A percentile compares a stretch with the other conserved stretches of the same genome.
Evolutionary conservation across 2,888 invertebrate genomes (phyloP).

Genomic region (Aphidius colemani): DNA sequence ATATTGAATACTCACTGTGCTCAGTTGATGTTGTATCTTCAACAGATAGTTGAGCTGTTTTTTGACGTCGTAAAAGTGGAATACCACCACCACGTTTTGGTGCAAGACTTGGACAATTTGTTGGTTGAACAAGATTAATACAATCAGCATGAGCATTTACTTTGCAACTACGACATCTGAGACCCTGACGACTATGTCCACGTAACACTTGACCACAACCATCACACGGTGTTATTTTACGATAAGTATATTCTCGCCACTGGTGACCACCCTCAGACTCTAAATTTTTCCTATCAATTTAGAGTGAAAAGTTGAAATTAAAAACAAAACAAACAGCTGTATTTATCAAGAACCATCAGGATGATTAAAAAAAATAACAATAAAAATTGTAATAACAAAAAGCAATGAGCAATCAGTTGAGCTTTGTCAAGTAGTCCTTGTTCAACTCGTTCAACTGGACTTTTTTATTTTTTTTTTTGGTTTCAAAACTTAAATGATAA

Average conservation of each 20-base stretch:
- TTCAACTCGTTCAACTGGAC: too few relatives aligned
- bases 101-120: constrained; percentile 71
- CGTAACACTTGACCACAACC: constrained; percentile 90
- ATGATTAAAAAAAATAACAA: constrained; percentile 1
- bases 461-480: too few relatives aligned
- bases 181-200: constrained; percentile 89
- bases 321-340: not conserved
- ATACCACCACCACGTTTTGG: constrained; percentile 54
- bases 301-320: not conserved
- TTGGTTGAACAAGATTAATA: constrained; percentile 74
- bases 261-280: constrained; percentile 76
- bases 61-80: constrained; percentile 79
- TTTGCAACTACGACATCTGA: constrained; percentile 88
- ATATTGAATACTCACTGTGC: constrained; percentile 73
- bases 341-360: not conserved
- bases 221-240: constrained; percentile 94
- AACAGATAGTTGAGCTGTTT: constrained; percentile 72
- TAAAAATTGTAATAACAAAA: constrained; percentile 5
- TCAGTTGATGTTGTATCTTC: constrained; percentile 71
- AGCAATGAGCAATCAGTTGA: not conserved
- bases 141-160: constrained; percentile 91
- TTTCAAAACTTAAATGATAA: too few relatives aligned
- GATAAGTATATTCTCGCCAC: constrained; percentile 93
- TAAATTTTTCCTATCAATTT: constrained; percentile 47
- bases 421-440: too few relatives aligned